These are phyloP conservation scores for Trichosurus vulpecula DNA, from an alignment of 2,797 vertebrate species.

Conservation along the genomic window DNA sequence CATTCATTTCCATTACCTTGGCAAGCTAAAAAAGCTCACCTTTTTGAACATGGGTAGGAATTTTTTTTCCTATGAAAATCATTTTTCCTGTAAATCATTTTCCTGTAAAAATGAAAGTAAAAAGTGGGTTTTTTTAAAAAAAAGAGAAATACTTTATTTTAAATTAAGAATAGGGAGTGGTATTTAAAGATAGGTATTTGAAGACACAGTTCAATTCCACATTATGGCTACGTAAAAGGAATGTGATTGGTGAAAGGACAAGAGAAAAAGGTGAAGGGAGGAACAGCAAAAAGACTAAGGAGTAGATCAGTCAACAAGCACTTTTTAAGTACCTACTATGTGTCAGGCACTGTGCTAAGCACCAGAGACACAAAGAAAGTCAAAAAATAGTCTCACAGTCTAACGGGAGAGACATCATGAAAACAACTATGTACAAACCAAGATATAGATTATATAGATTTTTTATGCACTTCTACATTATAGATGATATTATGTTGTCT, in stretches of 20 bases:
- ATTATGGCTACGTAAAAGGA: background rate
- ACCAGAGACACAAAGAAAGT: background rate
- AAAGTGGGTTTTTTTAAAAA: background rate
- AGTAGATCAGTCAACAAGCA: background rate
- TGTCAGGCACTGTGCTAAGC: too few relatives aligned
- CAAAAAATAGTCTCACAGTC: background rate
- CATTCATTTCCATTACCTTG: conserved; percentile 30
- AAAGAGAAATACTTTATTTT: background rate
- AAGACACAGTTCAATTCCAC: background rate
- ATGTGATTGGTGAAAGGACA: conserved; percentile 8
- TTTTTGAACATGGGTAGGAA: background rate
- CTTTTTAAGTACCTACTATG: background rate
- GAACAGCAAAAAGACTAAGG: background rate
- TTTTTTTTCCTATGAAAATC: background rate
- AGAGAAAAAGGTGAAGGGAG: background rate
- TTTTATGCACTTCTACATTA: background rate
- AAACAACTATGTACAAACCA: background rate
- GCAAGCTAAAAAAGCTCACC: conserved; percentile 34
- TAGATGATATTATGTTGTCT: background rate
- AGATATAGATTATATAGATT: background rate
- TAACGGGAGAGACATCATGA: background rate
- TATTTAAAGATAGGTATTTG: background rate
- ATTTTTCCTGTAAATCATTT: background rate
- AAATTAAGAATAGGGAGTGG: background rate
- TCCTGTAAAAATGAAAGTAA: background rate